Evolutionary conservation across 2,888 invertebrate species (phyloP), one percentile per base, ranked within the genome.

Genomic region (Dicyrtomina minuta): DNA sequence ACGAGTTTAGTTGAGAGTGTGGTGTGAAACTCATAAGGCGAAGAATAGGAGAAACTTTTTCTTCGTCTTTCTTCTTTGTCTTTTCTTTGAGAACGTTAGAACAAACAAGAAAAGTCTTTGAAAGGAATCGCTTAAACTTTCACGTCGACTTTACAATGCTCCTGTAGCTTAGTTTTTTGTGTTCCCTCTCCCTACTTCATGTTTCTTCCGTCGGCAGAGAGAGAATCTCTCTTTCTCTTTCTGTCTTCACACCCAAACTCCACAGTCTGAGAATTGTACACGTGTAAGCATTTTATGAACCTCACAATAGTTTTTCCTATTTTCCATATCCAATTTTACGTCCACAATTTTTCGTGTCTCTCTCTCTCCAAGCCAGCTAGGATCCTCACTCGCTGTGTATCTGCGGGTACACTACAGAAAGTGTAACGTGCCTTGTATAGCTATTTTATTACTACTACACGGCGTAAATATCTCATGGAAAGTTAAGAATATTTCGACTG

Each of bases 101-200:
- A 62, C 62, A 62, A 62, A 62, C 62, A 62, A 33, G 62, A 62
- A 62, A 62, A 62, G 49, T 62, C 62, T 46, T 62, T 27, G 62
- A 33, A 33, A 33, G 33, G 33, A 49, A 49, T 62, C 59, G 41
- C 41, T 60, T 60, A 43, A 60, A 60, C 59, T 60, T 60, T 17
- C 59, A 60, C 41, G 22, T 39, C 22, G 15, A 58, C 41, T 41
- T 39, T 41, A 60, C 59, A 60, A 60, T 60, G 59, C 15, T 41
- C 20, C 43, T 41, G 20, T 60, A 60, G 17, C 43, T 60, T 60
- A 49, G 17, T 49, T 49, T n/a, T 49, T 49, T 49, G 41, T 39
- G 17, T 41, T 41, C 41, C 22, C 22, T 10, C 49, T 49, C 22
- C 49, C 8, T 46, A n/a, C 46, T 46, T 41, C 43, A n/a, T n/a